phyloP scores from a whole-genome alignment of 2,888 invertebrate genomes.

The Aromia moschata region DNA sequence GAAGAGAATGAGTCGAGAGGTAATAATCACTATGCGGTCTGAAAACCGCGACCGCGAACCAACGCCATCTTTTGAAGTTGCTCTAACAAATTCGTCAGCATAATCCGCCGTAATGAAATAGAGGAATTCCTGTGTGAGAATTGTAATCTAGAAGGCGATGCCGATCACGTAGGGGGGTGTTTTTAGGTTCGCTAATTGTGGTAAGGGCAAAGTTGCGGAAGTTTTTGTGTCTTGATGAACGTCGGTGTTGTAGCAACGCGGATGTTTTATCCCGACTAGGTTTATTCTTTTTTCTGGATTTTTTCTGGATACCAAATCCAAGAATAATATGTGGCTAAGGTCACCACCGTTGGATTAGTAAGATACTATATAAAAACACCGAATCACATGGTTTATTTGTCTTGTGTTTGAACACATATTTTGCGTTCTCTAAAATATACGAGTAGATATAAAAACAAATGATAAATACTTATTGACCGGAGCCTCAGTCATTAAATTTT shows the following conservation, averaged over 20 bases:
- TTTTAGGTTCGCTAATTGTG: constrained; percentile 42
- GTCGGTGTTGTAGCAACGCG: not conserved
- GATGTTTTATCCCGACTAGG: constrained; percentile 11
- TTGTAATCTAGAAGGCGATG: constrained; percentile 36
- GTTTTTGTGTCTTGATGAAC: constrained; percentile 30
- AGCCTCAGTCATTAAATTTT: too few relatives aligned
- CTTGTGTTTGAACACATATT: too few relatives aligned
- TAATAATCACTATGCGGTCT: constrained; percentile 6
- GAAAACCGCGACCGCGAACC: constrained; percentile 1
- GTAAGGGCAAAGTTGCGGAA: constrained; percentile 32
- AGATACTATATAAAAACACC: too few relatives aligned
- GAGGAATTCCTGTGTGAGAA: constrained; percentile 31
- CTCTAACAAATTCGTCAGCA: constrained; percentile 33
- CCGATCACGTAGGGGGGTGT: constrained; percentile 39
- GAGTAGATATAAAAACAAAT: too few relatives aligned
- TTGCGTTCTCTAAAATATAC: too few relatives aligned
- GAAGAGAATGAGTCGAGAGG: too few relatives aligned
- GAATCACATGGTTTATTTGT: too few relatives aligned
- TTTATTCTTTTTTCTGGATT: not conserved
- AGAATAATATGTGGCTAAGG: constrained; percentile 1
- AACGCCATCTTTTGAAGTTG: constrained; percentile 30
- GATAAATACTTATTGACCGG: too few relatives aligned
- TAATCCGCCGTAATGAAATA: constrained; percentile 35
- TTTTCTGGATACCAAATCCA: not conserved
- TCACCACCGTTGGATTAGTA: not conserved